A percentile compares a stretch with the other conserved stretches of the same genome.
These are phyloP conservation scores for Oryzias javanicus DNA, from an alignment of 2,113 vertebrate genomes.

Conservation along the genomic window DNA sequence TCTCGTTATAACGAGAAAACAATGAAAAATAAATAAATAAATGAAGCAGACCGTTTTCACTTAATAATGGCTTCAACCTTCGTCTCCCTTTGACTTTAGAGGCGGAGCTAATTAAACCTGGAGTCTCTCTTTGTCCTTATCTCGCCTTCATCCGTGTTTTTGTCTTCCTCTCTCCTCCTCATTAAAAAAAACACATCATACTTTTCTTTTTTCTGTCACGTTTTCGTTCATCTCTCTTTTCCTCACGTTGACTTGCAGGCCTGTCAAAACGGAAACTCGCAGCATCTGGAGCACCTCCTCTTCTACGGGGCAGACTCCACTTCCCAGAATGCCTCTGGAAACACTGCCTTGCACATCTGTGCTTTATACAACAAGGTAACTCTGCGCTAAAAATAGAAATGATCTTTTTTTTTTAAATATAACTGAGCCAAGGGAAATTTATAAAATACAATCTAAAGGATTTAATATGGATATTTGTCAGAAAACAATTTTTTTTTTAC, in stretches of 20 bases:
- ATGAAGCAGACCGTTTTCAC: too few species aligned
- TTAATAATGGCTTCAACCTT: neutral
- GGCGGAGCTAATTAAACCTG: slow-evolving; percentile 59
- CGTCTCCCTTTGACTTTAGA: slow-evolving; percentile 33
- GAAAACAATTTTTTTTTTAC: too few species aligned
- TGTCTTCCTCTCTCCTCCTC: neutral
- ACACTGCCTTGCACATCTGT: slow-evolving; percentile 92
- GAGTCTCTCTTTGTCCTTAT: slow-evolving; percentile 29
- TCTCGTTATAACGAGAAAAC: too few species aligned
- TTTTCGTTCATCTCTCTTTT: neutral
- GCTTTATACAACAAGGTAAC: slow-evolving; percentile 92
- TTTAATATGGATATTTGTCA: too few species aligned
- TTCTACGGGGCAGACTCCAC: slow-evolving; percentile 89
- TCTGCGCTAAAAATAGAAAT: neutral
- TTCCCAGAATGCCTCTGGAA: slow-evolving; percentile 91
- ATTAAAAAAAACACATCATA: slow-evolving; percentile 23
- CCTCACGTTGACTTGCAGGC: slow-evolving; percentile 51
- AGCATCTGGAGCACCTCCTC: slow-evolving; percentile 90
- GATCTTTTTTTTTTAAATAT: neutral
- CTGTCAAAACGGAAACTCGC: slow-evolving; percentile 86
- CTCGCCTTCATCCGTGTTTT: slow-evolving; percentile 13
- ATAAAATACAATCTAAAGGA: too few species aligned
- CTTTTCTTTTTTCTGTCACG: neutral
- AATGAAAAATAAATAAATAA: too few species aligned
- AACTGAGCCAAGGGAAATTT: neutral